A percentile compares a stretch with the other conserved stretches of the same genome.
phyloP scores from a whole-genome alignment of 2,888 invertebrate genomes.

The Andrena fulva region DNA sequence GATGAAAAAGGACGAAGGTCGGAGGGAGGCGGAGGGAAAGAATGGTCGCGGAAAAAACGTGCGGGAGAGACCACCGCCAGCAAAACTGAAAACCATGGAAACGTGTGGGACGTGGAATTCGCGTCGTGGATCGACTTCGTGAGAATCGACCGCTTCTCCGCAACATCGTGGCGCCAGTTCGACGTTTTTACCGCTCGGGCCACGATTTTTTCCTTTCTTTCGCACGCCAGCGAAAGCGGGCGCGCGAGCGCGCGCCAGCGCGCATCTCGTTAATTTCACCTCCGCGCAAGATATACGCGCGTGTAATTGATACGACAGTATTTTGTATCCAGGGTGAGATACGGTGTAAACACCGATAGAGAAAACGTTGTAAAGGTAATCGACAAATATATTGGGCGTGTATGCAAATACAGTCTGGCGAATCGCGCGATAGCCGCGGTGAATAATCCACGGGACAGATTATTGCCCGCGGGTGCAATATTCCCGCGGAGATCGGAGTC shows the following conservation, averaged over 20 bases:
- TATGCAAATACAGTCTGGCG: constrained; percentile 49
- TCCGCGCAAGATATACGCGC: constrained; percentile 22
- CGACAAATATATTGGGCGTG: constrained; percentile 54
- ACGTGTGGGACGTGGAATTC: constrained; percentile 71
- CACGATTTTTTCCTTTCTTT: background rate
- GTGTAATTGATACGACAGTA: constrained; percentile 54
- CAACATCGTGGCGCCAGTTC: constrained; percentile 70
- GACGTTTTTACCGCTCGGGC: constrained; percentile 51
- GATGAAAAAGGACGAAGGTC: constrained; percentile 20
- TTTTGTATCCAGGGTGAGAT: constrained; percentile 34
- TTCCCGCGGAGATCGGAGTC: constrained; percentile 47
- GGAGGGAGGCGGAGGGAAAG: constrained; percentile 26
- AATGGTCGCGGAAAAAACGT: constrained; percentile 59
- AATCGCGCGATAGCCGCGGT: constrained; percentile 47
- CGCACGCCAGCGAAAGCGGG: background rate
- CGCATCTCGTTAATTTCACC: constrained; percentile 45
- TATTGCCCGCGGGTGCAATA: constrained; percentile 65
- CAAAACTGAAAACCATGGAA: constrained; percentile 71
- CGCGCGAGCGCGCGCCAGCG: background rate
- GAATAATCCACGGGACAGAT: constrained; percentile 62
- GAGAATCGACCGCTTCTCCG: constrained; percentile 62
- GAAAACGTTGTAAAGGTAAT: constrained; percentile 39
- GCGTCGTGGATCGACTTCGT: constrained; percentile 46
- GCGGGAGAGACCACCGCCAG: constrained; percentile 64
- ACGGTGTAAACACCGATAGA: constrained; percentile 49